Evolutionary conservation across 2,113 vertebrate species (phyloP).

Genomic region (Scytalopus superciliaris): DNA sequence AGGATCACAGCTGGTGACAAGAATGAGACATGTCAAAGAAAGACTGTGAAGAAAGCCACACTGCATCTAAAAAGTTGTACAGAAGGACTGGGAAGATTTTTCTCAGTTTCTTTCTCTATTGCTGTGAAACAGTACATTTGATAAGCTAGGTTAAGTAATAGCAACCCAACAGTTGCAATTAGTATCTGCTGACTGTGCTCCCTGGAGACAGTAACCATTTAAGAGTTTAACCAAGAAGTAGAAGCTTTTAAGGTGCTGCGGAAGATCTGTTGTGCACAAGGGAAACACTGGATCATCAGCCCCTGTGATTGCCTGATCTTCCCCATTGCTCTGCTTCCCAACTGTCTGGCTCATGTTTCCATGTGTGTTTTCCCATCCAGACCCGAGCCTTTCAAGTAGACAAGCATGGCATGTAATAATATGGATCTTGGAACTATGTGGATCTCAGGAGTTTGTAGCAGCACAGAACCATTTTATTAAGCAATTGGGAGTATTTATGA

Average conservation of each 20-base stretch:
- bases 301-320: neutral
- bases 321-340: neutral
- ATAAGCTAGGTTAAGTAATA: neutral
- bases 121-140: neutral
- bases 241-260: neutral
- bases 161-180: neutral
- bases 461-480: neutral
- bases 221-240: neutral
- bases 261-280: neutral
- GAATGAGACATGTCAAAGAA: neutral
- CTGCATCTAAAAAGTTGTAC: neutral
- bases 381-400: neutral
- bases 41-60: neutral
- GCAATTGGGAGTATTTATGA: neutral
- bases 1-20: neutral
- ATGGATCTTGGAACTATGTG: neutral
- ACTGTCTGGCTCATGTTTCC: neutral
- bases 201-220: neutral
- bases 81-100: neutral
- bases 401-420: neutral
- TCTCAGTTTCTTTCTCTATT: neutral
- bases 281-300: neutral
- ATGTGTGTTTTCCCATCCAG: neutral
- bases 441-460: neutral
- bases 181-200: neutral